Conservation (phyloP, 2,113 vertebrate species). For the Lepisosteus osseus region DNA sequence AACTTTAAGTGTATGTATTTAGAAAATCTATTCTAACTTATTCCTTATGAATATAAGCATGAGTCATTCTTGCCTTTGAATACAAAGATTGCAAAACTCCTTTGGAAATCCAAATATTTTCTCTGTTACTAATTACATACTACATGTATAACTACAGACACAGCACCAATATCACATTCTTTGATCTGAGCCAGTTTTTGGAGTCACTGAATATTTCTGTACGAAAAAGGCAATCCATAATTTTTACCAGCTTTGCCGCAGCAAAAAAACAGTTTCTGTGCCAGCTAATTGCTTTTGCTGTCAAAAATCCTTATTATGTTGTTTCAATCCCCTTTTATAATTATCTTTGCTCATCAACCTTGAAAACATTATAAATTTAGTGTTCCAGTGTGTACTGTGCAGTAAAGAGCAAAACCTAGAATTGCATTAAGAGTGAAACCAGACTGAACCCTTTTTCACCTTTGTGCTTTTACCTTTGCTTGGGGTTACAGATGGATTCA, state of each 20-base stretch:
- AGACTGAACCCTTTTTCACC: constrained; percentile 20
- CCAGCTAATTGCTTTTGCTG: not conserved
- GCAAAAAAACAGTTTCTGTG: constrained; percentile 1
- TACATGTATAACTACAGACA: no score
- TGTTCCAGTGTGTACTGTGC: not conserved
- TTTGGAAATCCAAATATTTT: no score
- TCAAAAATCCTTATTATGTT: constrained; percentile 1
- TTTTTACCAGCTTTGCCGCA: not conserved
- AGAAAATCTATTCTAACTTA: no score
- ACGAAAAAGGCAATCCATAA: not conserved
- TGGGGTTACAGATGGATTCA: constrained; percentile 28
- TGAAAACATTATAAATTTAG: not conserved
- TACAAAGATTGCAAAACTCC: no score
- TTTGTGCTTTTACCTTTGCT: constrained; percentile 20
- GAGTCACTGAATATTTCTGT: no score
- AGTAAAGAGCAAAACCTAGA: constrained; percentile 34
- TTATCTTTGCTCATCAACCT: not conserved
- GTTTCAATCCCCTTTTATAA: not conserved
- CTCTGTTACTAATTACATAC: no score
- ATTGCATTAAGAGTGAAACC: constrained; percentile 36
- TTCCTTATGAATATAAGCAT: no score
- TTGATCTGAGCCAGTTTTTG: no score
- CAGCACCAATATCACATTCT: no score
- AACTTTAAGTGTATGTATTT: no score
- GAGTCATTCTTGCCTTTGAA: no score